Conservation (phyloP, 2,888 invertebrate species). For the Tetranychus truncatus region DNA sequence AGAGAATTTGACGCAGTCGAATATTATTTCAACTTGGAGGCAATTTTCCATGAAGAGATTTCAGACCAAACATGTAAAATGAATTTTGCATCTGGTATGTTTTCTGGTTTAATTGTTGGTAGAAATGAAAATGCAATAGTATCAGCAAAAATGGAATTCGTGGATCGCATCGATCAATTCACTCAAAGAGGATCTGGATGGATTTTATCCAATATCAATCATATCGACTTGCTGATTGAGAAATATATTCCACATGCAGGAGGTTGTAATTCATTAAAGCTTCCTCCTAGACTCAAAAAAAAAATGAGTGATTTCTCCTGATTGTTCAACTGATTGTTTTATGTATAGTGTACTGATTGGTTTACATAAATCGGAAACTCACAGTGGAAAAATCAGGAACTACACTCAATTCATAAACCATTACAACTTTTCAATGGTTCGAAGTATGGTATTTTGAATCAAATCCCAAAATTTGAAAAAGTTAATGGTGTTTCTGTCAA, state of each 20-base stretch:
- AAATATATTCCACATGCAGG: not conserved
- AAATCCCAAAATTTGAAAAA: not conserved
- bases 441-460: not conserved
- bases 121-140: no score
- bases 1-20: no score
- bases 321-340: not conserved
- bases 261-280: not conserved
- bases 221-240: not conserved
- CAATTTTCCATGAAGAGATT: no score
- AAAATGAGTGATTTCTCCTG: not conserved
- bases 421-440: not conserved
- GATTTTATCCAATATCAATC: not conserved
- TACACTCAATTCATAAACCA: not conserved
- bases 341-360: not conserved
- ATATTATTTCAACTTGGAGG: no score
- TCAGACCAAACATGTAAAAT: no score
- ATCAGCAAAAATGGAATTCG: no score
- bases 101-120: no score
- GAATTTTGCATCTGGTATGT: no score
- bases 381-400: not conserved
- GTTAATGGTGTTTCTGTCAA: not conserved
- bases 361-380: not conserved
- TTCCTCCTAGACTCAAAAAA: not conserved
- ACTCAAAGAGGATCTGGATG: not conserved
- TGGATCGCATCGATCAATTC: not conserved